Base-by-base conservation (phyloP, 2,113 vertebrate genomes). In the Shinisaurus crocodilurus region DNA sequence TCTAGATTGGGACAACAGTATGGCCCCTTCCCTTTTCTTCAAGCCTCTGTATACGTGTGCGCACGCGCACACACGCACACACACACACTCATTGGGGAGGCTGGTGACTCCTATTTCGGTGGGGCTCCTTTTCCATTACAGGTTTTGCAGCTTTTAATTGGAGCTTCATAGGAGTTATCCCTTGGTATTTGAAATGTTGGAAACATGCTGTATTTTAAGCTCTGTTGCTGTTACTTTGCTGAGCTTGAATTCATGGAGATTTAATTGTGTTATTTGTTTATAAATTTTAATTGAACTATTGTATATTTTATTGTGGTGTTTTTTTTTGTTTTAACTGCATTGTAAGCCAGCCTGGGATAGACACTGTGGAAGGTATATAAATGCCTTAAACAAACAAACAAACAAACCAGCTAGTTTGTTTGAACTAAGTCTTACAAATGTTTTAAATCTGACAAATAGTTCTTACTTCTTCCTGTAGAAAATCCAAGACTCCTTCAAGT, bases 391-490 rank as follows among this genome's bases (percentile, higher is more conserved):
- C n/a, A n/a, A 80, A 57, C 48, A 54, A 54, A 81, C 48, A 43
- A 69, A 34, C 3, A 10, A 37, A 6, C 34, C 13, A 86, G 16
- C 23, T 27, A 50, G 50, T 50, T 8, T 9, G 25, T 81, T 81
- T 81, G 6, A 87, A 87, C 79, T n/a, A 70, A 32, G 3, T 69
- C 13, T 60, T 72, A 20, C 25, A 88, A 82, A 18, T 12, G 40
- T 4, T 69, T 88, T 60, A 77, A 45, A 18, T 6, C 0, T 90
- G 48, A 82, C 72, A n/a, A 94, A 88, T 40, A 83, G 9, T 43
- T 10, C 95, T 97, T 93, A 98, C 98, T 92, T 96, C 79, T 82
- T 89, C 13, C 69, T 95, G 93, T 74, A 98, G 94, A 91, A 96
- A 96, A 77, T 98, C 95, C 91, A 98, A 93, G 7, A 85, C 72